phyloP scores from a whole-genome alignment of 64 coral and sea anemone genomes.

The Actinia tenebrosa region DNA sequence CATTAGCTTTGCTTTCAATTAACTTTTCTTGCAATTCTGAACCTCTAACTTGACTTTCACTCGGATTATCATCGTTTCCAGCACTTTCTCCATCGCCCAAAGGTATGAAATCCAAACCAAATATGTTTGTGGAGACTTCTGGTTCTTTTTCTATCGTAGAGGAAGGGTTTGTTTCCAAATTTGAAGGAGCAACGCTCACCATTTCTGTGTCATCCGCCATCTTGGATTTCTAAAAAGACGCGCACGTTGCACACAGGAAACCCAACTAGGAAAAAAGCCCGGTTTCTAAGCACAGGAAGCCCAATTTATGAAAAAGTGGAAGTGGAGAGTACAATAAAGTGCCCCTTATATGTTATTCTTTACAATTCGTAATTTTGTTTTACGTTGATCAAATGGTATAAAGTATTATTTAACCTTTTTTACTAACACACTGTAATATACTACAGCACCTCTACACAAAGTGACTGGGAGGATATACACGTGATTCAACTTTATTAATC shows the following conservation, averaged over 20 bases:
- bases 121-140: not conserved
- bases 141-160: not conserved
- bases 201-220: not conserved
- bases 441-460: no score
- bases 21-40: not conserved
- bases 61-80: not conserved
- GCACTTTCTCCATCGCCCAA: not conserved
- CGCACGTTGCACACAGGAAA: not conserved
- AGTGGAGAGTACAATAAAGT: no score
- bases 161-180: not conserved
- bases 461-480: no score
- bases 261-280: not conserved
- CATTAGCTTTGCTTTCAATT: not conserved
- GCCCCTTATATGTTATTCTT: no score
- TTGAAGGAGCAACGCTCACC: not conserved
- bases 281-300: not conserved
- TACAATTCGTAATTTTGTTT: no score
- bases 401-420: no score
- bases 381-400: no score
- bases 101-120: not conserved
- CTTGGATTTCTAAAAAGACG: constrained; percentile 2
- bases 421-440: no score
- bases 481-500: no score
- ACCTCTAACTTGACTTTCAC: not conserved
- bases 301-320: not conserved